These are phyloP conservation scores for Ennomos fuscantarius DNA, from an alignment of 2,888 invertebrate genomes.

Conservation along the genomic window DNA sequence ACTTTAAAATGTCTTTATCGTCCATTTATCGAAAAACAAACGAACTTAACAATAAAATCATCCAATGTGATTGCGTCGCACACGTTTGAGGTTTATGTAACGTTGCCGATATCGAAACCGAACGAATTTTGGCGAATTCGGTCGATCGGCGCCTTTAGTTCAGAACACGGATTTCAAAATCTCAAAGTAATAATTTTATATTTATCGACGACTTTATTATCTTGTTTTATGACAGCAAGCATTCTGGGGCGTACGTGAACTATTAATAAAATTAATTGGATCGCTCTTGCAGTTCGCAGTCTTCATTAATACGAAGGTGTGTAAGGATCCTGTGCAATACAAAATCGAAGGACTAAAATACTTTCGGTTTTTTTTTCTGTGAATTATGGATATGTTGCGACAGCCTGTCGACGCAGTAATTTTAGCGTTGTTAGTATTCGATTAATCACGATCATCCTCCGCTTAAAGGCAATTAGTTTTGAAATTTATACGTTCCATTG, in stretches of 20 bases:
- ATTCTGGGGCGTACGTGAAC: constrained; percentile 42
- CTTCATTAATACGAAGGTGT: constrained; percentile 43
- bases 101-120: constrained; percentile 58
- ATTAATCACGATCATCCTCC: constrained; percentile 50
- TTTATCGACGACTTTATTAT: constrained; percentile 52
- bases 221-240: constrained; percentile 41
- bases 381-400: constrained; percentile 47
- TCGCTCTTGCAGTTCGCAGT: constrained; percentile 39
- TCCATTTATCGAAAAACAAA: constrained; percentile 62
- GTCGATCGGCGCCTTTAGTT: constrained; percentile 55
- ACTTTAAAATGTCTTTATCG: constrained; percentile 63
- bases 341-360: constrained; percentile 43
- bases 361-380: constrained; percentile 42
- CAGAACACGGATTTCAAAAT: constrained; percentile 59
- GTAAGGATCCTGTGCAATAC: constrained; percentile 44
- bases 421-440: constrained; percentile 48
- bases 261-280: constrained; percentile 54
- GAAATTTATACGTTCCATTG: constrained; percentile 40
- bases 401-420: constrained; percentile 51
- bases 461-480: constrained; percentile 52
- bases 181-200: constrained; percentile 48
- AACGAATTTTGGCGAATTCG: constrained; percentile 59
- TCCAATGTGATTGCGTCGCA: constrained; percentile 52
- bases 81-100: constrained; percentile 62
- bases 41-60: constrained; percentile 58